phyloP scores from a whole-genome alignment of 2,113 vertebrate species.

The Nycticorax nycticorax region DNA sequence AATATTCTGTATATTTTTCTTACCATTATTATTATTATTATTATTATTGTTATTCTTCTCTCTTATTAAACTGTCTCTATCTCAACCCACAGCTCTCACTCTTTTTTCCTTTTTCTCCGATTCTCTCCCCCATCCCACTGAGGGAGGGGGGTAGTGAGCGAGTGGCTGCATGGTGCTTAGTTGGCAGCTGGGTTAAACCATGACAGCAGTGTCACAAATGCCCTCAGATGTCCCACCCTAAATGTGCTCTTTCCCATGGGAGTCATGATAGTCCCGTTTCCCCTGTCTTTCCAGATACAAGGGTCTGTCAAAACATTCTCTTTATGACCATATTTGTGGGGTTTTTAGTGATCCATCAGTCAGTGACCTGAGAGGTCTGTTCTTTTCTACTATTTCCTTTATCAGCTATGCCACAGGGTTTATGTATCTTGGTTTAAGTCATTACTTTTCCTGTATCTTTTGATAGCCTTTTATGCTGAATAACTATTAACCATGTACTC shows the following conservation, averaged over 20 bases:
- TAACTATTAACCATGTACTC: not conserved
- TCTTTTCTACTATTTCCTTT: not conserved
- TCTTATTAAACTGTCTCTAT: no score
- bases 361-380: not conserved
- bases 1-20: no score
- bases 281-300: not conserved
- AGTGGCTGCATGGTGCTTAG: no score
- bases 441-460: not conserved
- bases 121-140: no score
- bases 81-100: no score
- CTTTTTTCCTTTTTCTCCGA: no score
- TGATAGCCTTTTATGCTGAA: not conserved
- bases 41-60: no score
- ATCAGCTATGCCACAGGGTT: not conserved
- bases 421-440: not conserved
- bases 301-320: not conserved
- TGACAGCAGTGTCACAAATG: not conserved
- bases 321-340: fast-evolving
- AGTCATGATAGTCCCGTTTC: fast-evolving
- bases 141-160: no score
- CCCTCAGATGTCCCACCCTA: not conserved
- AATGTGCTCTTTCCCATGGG: not conserved
- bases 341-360: not conserved
- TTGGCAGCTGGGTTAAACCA: no score
- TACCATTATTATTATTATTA: no score